phyloP scores from a whole-genome alignment of 2,113 vertebrate genomes.

The Pygoscelis antarcticus region DNA sequence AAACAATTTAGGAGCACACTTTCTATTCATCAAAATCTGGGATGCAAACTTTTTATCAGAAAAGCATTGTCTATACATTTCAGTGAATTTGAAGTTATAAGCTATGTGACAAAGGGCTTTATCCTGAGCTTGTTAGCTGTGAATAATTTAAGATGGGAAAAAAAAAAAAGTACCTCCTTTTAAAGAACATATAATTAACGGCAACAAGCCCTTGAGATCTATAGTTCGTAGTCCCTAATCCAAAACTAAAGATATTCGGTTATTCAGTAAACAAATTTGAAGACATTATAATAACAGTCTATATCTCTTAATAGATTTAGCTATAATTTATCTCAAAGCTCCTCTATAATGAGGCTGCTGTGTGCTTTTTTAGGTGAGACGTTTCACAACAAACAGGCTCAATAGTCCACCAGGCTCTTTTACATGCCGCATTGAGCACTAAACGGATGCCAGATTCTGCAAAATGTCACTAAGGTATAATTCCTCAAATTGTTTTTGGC shows the following conservation, averaged over 20 bases:
- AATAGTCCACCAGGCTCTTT: neutral
- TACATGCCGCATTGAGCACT: neutral
- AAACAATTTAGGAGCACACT: neutral
- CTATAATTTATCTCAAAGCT: neutral
- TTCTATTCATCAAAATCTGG: neutral
- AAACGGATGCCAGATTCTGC: neutral
- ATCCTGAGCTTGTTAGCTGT: neutral
- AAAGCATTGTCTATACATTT: neutral
- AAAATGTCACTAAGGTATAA: neutral
- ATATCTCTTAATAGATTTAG: neutral
- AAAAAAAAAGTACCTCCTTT: slow-evolving; percentile 2
- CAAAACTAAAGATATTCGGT: slow-evolving; percentile 50
- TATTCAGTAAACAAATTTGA: slow-evolving; percentile 58
- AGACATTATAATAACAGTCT: slow-evolving; percentile 20
- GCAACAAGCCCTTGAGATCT: neutral
- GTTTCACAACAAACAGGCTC: neutral
- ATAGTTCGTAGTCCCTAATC: neutral
- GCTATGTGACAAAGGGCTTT: slow-evolving; percentile 10
- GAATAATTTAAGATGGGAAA: slow-evolving; percentile 56
- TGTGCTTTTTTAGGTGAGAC: neutral
- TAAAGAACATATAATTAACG: slow-evolving; percentile 41
- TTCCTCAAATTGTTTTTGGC: neutral
- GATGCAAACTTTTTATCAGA: neutral
- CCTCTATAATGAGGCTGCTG: neutral
- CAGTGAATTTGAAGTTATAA: slow-evolving; percentile 19